Conservation (phyloP, 2,113 vertebrate species). For the Myxocyprinus asiaticus region DNA sequence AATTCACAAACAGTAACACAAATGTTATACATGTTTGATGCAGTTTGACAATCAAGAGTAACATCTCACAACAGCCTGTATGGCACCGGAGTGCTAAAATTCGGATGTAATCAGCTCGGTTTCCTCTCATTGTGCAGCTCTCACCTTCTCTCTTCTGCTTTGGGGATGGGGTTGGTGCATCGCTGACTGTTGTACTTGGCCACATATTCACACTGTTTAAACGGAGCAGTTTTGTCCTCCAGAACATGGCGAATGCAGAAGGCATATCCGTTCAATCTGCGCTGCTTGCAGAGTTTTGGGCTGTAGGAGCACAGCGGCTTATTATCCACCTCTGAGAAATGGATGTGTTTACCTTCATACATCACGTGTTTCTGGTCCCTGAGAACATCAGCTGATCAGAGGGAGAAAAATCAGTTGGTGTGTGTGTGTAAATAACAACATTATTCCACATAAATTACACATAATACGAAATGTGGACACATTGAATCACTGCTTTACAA, state of each 20-base stretch:
- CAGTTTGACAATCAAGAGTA: too few species aligned
- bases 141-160: conserved; percentile 97
- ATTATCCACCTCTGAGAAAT: conserved; percentile 99
- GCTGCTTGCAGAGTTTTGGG: conserved; percentile 99
- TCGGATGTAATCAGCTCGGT: too few species aligned
- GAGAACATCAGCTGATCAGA: conserved; percentile 98
- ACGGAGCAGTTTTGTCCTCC: conserved; percentile 99
- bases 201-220: conserved; percentile 99
- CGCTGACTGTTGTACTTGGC: conserved; percentile 99
- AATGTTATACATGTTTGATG: too few species aligned
- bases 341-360: conserved; percentile 99
- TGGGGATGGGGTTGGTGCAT: conserved; percentile 99
- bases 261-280: conserved; percentile 97
- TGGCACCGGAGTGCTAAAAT: too few species aligned
- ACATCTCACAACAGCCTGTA: too few species aligned
- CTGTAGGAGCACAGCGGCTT: conserved; percentile 99
- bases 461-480: not conserved
- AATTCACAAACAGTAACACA: too few species aligned
- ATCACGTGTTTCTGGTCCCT: conserved; percentile 99
- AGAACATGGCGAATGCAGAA: conserved; percentile 99
- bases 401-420: conserved; percentile 61
- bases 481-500: not conserved
- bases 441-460: conserved; percentile 19
- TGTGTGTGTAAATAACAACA: not conserved
- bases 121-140: conserved; percentile 45